Conservation (phyloP, 1,140 invertebrate genomes). For the Planococcus citri region DNA sequence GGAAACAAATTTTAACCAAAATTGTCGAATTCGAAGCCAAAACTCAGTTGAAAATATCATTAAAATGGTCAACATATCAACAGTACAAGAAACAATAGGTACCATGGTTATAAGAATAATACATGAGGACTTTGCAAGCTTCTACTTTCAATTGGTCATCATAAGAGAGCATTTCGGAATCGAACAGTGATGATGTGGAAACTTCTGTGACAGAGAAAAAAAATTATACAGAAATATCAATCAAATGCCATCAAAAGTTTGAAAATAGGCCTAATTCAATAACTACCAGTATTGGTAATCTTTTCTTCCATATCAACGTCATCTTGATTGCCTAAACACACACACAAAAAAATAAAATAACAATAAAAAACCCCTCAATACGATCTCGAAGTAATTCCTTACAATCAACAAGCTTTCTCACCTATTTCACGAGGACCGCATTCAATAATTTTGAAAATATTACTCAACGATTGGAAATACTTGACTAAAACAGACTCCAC, state of each 20-base stretch:
- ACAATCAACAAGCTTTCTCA: no score
- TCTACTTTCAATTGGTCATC: not conserved
- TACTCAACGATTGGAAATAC: not conserved
- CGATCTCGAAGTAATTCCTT: no score
- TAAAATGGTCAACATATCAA: no score
- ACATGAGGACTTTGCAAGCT: not conserved
- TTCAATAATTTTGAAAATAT: not conserved
- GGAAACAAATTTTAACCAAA: no score
- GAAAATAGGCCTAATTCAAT: no score
- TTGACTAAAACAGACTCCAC: not conserved
- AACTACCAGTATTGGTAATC: no score
- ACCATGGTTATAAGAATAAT: conserved; percentile 1
- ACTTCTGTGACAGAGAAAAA: not conserved
- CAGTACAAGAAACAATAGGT: not conserved
- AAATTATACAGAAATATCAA: not conserved
- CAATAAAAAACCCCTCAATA: no score
- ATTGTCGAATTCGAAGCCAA: no score
- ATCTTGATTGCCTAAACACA: not conserved
- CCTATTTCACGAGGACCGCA: not conserved
- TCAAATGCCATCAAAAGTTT: not conserved
- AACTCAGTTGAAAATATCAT: no score
- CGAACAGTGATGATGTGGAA: not conserved
- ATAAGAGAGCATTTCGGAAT: not conserved
- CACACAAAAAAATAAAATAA: not conserved
- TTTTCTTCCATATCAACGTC: not conserved